Evolutionary conservation across 2,113 vertebrate species (phyloP), one percentile per base, ranked within the genome.

Genomic region (Pleuronectes platessa): DNA sequence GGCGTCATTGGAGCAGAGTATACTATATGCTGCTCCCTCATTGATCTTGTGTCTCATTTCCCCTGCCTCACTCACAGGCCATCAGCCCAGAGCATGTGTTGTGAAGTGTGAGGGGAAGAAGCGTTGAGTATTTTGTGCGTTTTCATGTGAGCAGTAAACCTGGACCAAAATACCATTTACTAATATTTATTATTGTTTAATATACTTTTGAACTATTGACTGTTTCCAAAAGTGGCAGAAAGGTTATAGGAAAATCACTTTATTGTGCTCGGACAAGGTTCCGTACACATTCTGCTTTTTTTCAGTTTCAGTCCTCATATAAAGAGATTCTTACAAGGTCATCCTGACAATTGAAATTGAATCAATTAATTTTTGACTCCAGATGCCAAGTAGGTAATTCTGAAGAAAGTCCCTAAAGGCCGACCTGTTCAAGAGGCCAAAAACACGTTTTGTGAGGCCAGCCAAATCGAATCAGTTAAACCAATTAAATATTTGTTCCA

Each of bases 31-130:
- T 87, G 84, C 71, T 83, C 67, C 79, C 71, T 81, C 75, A 93
- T 90, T 84, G 86, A 92, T 91, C 88, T 86, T 76, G 75, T 85
- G 86, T 91, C 90, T 84, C 78, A 83, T 89, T 90, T 87, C 84
- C 82, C 83, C 71, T 26, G 68, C 59, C 73, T 84, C 86, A 78
- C 74, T 78, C 90, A 83, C 68, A 74, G 63, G 61, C 78, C 84
- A 78, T 86, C 86, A 86, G 89, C 77, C 68, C 78, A 56, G 81
- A 91, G 89, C 90, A 89, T 88, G 70, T 91, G 90, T 79, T 47
- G 35, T 70, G 27, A 87, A 84, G 74, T 82, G 85, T 74, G 76
- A 65, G 76, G 15, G 66, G 66, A 67, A 61, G 65, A 71, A 26
- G 80, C 40, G 23, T 61, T 76, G 67, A 58, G 74, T 67, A 69